Percentiles rank a stretch among this genome's conserved stretches.
phyloP scores from a whole-genome alignment of 2,113 vertebrate species.

The Gnathonemus longibarbis region DNA sequence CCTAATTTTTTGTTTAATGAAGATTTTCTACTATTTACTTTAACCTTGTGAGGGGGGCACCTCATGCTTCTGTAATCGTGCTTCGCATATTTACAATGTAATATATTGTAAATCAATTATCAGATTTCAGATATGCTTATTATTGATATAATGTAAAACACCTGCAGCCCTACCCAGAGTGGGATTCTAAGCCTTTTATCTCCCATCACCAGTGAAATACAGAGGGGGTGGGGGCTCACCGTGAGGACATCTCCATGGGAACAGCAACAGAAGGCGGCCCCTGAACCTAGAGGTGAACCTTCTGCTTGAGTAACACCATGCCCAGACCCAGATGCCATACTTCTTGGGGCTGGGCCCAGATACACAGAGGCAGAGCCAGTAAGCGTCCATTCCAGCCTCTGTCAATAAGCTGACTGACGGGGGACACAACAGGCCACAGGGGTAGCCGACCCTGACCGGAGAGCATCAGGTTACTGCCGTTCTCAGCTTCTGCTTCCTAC shows the following conservation, averaged over 20 bases:
- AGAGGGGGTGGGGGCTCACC: neutral
- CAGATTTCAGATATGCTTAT: neutral
- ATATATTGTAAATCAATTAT: neutral
- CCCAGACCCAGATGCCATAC: conserved; percentile 11
- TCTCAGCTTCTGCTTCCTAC: neutral
- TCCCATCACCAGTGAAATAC: neutral
- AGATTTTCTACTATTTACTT: neutral
- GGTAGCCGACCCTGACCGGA: neutral
- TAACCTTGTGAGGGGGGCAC: neutral
- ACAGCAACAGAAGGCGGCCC: neutral
- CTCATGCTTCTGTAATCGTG: neutral
- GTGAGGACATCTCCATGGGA: neutral
- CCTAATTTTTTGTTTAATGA: neutral
- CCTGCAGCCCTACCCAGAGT: neutral
- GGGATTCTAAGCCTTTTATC: neutral
- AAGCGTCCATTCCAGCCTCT: neutral
- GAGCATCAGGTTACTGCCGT: neutral
- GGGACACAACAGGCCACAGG: neutral
- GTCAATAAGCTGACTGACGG: conserved; percentile 7
- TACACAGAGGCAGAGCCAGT: conserved; percentile 10
- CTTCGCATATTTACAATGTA: neutral
- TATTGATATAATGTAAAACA: neutral
- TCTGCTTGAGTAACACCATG: neutral
- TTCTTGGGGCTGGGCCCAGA: conserved; percentile 16
- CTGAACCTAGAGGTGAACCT: neutral